Evolutionary conservation across 1,140 invertebrate species (phyloP).

Genomic region (Papilio glaucus): DNA sequence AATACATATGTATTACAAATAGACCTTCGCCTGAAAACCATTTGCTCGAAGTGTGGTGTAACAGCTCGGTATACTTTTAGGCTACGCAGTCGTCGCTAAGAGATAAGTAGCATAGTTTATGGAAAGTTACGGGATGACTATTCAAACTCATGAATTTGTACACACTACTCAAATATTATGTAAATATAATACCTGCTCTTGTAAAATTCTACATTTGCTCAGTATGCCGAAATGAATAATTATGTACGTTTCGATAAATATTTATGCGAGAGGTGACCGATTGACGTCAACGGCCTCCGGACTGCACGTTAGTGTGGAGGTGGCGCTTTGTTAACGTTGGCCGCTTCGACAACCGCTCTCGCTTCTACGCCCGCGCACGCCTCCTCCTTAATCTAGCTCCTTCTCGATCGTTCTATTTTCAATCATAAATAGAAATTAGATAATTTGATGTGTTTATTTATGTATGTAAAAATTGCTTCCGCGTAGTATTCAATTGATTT

Average conservation of each 20-base stretch:
- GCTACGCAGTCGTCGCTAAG: no score
- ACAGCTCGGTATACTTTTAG: no score
- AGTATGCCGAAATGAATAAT: conserved; percentile 52
- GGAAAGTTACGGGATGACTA: background rate
- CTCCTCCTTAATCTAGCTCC: background rate
- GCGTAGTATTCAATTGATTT: conserved; percentile 10
- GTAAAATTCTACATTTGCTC: conserved; percentile 43
- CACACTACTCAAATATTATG: conserved; percentile 40
- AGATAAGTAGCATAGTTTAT: background rate
- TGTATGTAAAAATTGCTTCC: conserved; percentile 41
- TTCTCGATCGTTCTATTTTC: conserved; percentile 47
- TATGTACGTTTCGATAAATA: conserved; percentile 52
- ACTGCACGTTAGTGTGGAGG: conserved; percentile 36
- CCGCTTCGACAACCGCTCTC: background rate
- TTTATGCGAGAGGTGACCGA: conserved; percentile 48
- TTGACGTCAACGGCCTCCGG: conserved; percentile 55
- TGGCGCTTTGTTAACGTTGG: background rate
- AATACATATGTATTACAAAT: no score
- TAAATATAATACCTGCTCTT: conserved; percentile 46
- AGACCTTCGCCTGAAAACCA: no score
- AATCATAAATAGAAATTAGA: conserved; percentile 46
- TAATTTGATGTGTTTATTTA: conserved; percentile 48
- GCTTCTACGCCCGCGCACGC: background rate
- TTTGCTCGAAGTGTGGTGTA: no score
- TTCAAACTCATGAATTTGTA: conserved; percentile 23